Evolutionary conservation across 2,113 vertebrate genomes (phyloP).

Genomic region (Carassius auratus): DNA sequence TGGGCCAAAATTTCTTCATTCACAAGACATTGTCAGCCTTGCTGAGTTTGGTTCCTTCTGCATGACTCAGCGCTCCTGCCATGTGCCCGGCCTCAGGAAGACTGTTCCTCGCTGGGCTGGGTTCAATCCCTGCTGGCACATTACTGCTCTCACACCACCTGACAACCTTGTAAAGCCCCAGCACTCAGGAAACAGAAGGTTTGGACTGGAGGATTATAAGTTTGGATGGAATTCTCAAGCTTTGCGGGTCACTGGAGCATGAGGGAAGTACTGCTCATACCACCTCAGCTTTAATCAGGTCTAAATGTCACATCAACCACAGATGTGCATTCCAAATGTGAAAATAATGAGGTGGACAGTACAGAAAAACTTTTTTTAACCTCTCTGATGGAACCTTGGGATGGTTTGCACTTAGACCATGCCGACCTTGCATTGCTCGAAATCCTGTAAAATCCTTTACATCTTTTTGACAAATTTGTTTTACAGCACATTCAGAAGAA

Average conservation of each 20-base stretch:
- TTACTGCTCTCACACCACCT: slow-evolving; percentile 41
- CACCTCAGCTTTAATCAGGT: slow-evolving; percentile 44
- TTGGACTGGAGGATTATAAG: slow-evolving; percentile 43
- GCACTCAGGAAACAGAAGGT: slow-evolving; percentile 1
- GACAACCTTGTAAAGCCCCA: slow-evolving; percentile 37
- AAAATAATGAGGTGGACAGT: slow-evolving; percentile 41
- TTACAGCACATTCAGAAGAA: neutral
- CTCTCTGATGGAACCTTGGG: slow-evolving; percentile 19
- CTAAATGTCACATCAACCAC: slow-evolving; percentile 25
- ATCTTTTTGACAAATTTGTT: neutral
- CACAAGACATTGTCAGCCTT: slow-evolving; percentile 16
- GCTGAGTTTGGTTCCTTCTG: slow-evolving; percentile 17
- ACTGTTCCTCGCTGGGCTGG: slow-evolving; percentile 16
- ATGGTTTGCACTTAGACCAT: neutral
- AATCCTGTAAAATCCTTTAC: neutral
- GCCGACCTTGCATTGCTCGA: neutral
- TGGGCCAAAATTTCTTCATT: slow-evolving; percentile 15
- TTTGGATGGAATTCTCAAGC: slow-evolving; percentile 45
- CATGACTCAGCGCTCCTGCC: slow-evolving; percentile 33
- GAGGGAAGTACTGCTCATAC: slow-evolving; percentile 28
- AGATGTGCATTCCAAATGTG: slow-evolving; percentile 39
- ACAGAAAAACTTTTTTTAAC: slow-evolving; percentile 16
- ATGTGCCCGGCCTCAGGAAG: slow-evolving; percentile 32
- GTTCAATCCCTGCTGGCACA: slow-evolving; percentile 49
- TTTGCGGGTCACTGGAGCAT: slow-evolving; percentile 42